phyloP scores from a whole-genome alignment of 2,888 invertebrate genomes.

The Agrochola macilenta region DNA sequence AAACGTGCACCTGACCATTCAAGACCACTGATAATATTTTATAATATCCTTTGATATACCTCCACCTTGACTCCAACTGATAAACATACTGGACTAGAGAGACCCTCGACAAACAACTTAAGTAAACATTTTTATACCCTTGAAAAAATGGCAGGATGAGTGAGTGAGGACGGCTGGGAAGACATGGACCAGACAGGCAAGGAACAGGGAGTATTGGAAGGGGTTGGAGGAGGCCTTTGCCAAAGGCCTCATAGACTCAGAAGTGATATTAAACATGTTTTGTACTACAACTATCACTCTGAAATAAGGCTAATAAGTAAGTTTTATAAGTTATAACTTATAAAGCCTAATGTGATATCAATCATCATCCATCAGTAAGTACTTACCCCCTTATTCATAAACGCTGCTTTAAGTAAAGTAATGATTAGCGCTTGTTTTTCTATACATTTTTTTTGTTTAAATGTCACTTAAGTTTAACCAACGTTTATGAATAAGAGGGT shows the following conservation, averaged over 20 bases:
- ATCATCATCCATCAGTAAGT: too few relatives aligned
- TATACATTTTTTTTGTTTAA: too few relatives aligned
- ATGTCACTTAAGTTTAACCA: too few relatives aligned
- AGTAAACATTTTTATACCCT: neutral
- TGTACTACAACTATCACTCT: neutral
- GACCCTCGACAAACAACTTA: neutral
- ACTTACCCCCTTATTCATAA: too few relatives aligned
- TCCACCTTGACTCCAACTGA: neutral
- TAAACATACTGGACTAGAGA: constrained; percentile 5
- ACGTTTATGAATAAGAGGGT: too few relatives aligned
- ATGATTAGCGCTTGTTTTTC: too few relatives aligned
- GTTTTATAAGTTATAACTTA: neutral
- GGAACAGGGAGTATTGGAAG: neutral
- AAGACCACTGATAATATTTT: neutral
- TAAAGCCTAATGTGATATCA: neutral
- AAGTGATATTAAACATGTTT: too few relatives aligned
- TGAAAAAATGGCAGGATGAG: neutral
- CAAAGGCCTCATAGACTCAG: too few relatives aligned
- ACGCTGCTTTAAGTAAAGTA: too few relatives aligned
- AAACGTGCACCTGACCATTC: constrained; percentile 18
- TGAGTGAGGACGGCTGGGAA: neutral
- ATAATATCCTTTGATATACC: neutral
- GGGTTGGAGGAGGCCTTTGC: neutral
- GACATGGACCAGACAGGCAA: too few relatives aligned
- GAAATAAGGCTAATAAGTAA: too few relatives aligned